Evolutionary conservation across 1,140 invertebrate genomes (phyloP).

Genomic region (Bombus soroeensis): DNA sequence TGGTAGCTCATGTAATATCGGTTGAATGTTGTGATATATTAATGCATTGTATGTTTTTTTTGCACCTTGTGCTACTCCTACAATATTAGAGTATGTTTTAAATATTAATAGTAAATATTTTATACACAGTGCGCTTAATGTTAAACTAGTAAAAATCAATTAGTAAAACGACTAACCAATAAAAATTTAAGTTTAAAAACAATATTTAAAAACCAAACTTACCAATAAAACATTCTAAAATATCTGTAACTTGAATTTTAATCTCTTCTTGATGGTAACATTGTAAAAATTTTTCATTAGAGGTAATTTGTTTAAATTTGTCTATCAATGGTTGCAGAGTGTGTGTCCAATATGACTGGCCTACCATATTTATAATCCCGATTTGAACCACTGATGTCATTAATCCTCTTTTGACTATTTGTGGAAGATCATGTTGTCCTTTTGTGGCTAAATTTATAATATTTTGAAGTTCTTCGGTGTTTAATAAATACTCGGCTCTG

Average conservation of each 20-base stretch:
- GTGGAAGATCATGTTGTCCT: constrained; percentile 80
- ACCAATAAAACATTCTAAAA: constrained; percentile 87
- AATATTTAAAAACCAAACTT: constrained; percentile 34
- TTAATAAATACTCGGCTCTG: constrained; percentile 71
- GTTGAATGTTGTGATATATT: constrained; percentile 86
- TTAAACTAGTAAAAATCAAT: background rate
- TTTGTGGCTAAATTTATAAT: constrained; percentile 81
- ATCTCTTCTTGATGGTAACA: constrained; percentile 85
- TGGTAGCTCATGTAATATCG: constrained; percentile 86
- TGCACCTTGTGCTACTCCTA: constrained; percentile 86
- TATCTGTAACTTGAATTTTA: constrained; percentile 85
- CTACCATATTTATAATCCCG: constrained; percentile 76
- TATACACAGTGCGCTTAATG: background rate
- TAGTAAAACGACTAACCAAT: too few relatives aligned
- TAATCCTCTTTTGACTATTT: constrained; percentile 82
- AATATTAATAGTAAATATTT: background rate
- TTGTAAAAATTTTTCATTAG: constrained; percentile 84
- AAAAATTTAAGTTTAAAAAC: too few relatives aligned
- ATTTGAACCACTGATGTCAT: constrained; percentile 83
- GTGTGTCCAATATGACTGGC: constrained; percentile 82
- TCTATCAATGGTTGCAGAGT: constrained; percentile 86
- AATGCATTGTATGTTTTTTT: too few relatives aligned
- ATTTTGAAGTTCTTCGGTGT: constrained; percentile 74
- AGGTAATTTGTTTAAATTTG: constrained; percentile 84
- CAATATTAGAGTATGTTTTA: constrained; percentile 5